These are phyloP conservation scores for Oscheius sp. DNA, from an alignment of 2,888 invertebrate genomes.

Conservation along the genomic window DNA sequence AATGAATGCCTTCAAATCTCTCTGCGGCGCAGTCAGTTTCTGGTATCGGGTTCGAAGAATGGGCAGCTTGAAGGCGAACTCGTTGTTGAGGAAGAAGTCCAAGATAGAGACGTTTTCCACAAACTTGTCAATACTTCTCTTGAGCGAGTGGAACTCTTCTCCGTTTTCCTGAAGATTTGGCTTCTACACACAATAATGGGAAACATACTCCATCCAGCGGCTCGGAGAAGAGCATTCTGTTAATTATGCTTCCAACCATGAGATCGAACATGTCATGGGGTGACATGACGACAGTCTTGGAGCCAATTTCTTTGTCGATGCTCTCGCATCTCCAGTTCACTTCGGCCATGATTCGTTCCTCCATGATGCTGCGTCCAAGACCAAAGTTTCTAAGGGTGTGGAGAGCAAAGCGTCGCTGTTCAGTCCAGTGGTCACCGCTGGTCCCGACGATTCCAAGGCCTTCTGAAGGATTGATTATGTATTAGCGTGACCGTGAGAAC, in stretches of 20 bases:
- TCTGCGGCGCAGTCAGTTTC: background rate
- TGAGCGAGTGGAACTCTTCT: conserved; percentile 9
- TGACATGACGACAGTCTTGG: conserved; percentile 1
- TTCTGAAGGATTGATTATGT: conserved; percentile 9
- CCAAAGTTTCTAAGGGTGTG: conserved; percentile 53
- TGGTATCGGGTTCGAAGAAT: background rate
- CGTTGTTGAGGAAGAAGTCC: conserved; percentile 34
- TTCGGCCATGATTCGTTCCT: conserved; percentile 52
- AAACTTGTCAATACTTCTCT: conserved; percentile 37
- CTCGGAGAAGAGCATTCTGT: conserved; percentile 47
- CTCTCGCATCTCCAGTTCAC: conserved; percentile 35
- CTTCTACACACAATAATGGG: too few species aligned
- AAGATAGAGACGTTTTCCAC: conserved; percentile 39
- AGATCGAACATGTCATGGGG: conserved; percentile 43
- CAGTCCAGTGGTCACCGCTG: conserved; percentile 43
- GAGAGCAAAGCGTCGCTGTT: conserved; percentile 52
- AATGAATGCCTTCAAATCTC: conserved; percentile 13
- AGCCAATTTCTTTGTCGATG: conserved; percentile 8
- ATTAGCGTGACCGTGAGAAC: too few species aligned
- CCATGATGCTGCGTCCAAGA: conserved; percentile 53
- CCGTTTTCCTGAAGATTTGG: too few species aligned
- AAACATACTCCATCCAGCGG: conserved; percentile 18
- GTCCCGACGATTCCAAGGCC: conserved; percentile 42
- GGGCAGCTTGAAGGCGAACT: background rate
- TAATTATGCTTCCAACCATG: conserved; percentile 53